A percentile compares a stretch with the other conserved stretches of the same genome.
phyloP scores from a whole-genome alignment of 2,113 vertebrate species.

The Corvus hawaiiensis region DNA sequence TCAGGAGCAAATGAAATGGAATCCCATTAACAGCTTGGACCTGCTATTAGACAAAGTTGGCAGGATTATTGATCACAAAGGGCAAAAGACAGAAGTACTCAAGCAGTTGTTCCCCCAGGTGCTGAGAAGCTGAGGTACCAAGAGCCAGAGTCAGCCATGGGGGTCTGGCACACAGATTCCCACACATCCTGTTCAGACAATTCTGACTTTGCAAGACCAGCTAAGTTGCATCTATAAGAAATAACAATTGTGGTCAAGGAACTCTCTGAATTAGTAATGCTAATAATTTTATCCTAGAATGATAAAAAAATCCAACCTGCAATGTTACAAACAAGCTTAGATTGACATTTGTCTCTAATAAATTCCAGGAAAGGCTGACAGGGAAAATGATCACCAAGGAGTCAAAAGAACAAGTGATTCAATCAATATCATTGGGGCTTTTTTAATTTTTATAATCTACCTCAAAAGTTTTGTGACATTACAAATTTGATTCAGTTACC shows the following conservation, averaged over 20 bases:
- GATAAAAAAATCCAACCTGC: background rate
- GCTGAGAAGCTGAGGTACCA: background rate
- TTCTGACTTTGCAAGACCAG: background rate
- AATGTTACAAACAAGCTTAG: background rate
- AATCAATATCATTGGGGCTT: background rate
- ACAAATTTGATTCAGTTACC: background rate
- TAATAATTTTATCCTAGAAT: background rate
- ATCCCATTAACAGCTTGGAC: background rate
- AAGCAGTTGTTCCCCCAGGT: background rate
- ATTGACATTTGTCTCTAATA: background rate
- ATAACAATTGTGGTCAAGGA: background rate
- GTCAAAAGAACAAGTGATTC: background rate
- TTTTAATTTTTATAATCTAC: background rate
- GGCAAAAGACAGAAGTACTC: background rate
- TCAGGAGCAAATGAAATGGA: background rate
- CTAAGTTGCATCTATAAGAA: background rate
- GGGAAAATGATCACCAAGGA: background rate
- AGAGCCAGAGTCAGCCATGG: background rate
- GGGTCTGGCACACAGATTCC: background rate
- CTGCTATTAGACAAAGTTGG: background rate
- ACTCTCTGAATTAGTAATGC: background rate
- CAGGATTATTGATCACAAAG: background rate
- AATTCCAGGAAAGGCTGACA: background rate
- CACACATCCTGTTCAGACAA: fast-evolving
- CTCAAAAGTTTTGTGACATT: background rate